phyloP scores from a whole-genome alignment of 2,113 vertebrate genomes.

The Entelurus aequoreus region DNA sequence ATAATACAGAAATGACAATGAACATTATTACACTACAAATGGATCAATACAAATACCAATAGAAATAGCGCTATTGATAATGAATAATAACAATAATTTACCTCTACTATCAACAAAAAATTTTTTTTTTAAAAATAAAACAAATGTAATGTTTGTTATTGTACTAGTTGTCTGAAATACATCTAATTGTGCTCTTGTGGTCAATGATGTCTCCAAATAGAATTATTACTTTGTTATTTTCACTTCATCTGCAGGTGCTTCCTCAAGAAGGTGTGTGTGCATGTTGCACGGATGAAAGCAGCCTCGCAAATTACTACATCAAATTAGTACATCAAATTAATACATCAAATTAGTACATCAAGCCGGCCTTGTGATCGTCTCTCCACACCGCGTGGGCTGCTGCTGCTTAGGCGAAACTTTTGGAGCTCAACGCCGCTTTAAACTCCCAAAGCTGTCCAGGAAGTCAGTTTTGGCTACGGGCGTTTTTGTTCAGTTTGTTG shows the following conservation, averaged over 20 bases:
- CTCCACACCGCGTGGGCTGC: constrained; percentile 41
- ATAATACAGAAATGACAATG: too few relatives aligned
- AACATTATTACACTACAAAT: too few relatives aligned
- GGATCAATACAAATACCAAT: too few relatives aligned
- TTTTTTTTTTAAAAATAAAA: too few relatives aligned
- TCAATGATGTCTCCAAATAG: background rate
- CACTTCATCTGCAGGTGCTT: constrained; percentile 9
- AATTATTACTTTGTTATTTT: background rate
- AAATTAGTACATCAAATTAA: too few relatives aligned
- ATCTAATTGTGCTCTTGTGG: background rate
- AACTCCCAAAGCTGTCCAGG: constrained; percentile 31
- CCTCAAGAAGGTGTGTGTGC: constrained; percentile 21
- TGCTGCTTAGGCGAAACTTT: constrained; percentile 36
- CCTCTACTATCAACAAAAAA: too few relatives aligned
- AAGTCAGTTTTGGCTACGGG: constrained; percentile 44
- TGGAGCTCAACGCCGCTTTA: constrained; percentile 35
- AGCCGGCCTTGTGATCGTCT: constrained; percentile 19
- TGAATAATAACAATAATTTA: too few relatives aligned
- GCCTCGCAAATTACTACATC: constrained; percentile 49
- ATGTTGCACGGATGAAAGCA: constrained; percentile 22
- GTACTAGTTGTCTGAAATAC: too few relatives aligned
- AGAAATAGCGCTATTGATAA: too few relatives aligned
- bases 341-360: constrained; percentile 36
- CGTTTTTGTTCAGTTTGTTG: constrained; percentile 23
- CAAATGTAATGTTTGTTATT: too few relatives aligned